Conservation (phyloP, 2,113 vertebrate genomes). For the Chionodraco myersi region DNA sequence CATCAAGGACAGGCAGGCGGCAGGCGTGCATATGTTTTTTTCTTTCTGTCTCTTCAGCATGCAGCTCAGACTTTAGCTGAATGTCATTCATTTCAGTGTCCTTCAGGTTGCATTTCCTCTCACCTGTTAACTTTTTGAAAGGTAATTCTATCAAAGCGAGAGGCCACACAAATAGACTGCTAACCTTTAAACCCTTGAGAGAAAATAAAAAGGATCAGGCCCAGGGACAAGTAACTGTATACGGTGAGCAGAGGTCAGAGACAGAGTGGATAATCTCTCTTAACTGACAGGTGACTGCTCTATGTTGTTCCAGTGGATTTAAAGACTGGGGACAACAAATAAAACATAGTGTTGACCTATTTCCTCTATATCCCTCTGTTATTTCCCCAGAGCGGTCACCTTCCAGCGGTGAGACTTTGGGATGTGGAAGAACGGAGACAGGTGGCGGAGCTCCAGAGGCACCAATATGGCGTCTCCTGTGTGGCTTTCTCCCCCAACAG, state of each 20-base stretch:
- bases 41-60: conserved; percentile 2
- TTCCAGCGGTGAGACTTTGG: conserved; percentile 94
- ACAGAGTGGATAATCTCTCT: conserved; percentile 53
- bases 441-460: conserved; percentile 92
- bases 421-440: conserved; percentile 89
- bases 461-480: conserved; percentile 93
- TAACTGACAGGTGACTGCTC: conserved; percentile 21
- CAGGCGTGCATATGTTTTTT: not conserved
- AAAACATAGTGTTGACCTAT: too few relatives aligned
- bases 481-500: conserved; percentile 94
- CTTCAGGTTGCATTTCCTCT: conserved; percentile 7
- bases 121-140: conserved; percentile 34
- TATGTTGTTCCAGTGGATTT: not conserved
- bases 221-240: conserved; percentile 29
- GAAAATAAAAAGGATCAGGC: conserved; percentile 46
- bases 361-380: not conserved
- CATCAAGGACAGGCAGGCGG: conserved; percentile 21
- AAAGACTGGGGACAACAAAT: not conserved
- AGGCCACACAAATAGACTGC: conserved; percentile 52
- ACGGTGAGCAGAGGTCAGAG: conserved; percentile 32
- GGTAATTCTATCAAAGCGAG: conserved; percentile 28
- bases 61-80: not conserved
- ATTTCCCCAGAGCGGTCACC: conserved; percentile 88
- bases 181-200: conserved; percentile 52
- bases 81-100: conserved; percentile 10